These are phyloP conservation scores for Hemitrygon akajei DNA, from an alignment of 2,797 vertebrate species.

Conservation along the genomic window DNA sequence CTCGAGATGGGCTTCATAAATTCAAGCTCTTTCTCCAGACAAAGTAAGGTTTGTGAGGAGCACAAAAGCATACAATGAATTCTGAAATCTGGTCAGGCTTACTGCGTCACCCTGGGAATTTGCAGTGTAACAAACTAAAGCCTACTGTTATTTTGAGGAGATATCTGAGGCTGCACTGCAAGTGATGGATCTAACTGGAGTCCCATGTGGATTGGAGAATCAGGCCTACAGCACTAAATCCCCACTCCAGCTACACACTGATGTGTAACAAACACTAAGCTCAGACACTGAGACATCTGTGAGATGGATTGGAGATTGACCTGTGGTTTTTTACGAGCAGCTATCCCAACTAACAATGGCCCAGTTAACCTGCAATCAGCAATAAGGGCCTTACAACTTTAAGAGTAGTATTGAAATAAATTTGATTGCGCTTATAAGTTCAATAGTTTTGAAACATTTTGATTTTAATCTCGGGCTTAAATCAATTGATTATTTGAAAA, in stretches of 20 bases:
- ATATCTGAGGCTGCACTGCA: background rate
- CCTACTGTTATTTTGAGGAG: background rate
- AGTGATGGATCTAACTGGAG: background rate
- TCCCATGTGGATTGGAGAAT: background rate
- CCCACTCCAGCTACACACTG: background rate
- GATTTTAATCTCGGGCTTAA: background rate
- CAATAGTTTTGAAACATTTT: background rate
- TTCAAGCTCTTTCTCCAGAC: background rate
- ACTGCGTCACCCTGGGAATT: background rate
- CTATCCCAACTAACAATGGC: background rate
- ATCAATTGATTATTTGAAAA: slow-evolving; percentile 13
- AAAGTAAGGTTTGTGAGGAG: background rate
- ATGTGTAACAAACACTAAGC: background rate
- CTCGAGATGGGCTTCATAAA: background rate
- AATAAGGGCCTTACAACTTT: background rate
- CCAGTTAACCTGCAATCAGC: background rate
- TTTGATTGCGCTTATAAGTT: background rate
- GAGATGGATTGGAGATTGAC: background rate
- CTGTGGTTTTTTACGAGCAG: background rate
- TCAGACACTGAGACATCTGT: background rate
- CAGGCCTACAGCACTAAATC: background rate
- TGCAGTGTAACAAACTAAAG: background rate
- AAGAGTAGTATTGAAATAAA: too few relatives aligned
- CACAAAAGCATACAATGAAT: background rate
- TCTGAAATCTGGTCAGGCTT: background rate